Base-by-base conservation (phyloP, 1,140 invertebrate genomes). In the Holcopasites calliopsidis region DNA sequence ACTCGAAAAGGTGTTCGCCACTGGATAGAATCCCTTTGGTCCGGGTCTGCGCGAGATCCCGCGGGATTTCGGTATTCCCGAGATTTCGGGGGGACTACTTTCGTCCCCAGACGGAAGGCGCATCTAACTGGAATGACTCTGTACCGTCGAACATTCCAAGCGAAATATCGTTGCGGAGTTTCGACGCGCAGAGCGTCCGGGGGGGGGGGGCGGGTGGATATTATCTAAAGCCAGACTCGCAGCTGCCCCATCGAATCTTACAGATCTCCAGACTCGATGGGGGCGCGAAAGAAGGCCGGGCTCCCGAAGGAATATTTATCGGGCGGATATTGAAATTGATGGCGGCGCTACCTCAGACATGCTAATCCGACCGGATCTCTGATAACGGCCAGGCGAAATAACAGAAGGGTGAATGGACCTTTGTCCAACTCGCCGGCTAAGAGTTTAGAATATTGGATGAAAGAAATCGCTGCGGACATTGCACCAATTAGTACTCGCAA, bases 321-420 rank as follows among this genome's bases (percentile, higher is more conserved):
- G 83, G 86, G 77, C 79, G 86, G 81, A 87, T 87, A 87, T 87
- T 87, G 85, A 87, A 87, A 87, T 87, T 86, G 86, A 86, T 86
- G 81, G 85, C 75, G n/a, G n/a, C 77, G 80, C 85, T 85, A 83
- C 85, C 86, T 86, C 83, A 87, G 86, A 87, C 86, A 87, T 86
- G 85, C 86, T 86, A 87, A 87, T 87, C 86, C 79, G 74, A 79
- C 70, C 73, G 81, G 81, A 71, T 82, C 85, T 82, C 83, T 85
- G 86, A 87, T 86, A 87, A 85, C 83, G 82, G 79, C 71, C 79
- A 79, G 31, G 77, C 79, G 83, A 85, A 84, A 84, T 85, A 85
- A 85, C 79, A 84, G 83, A 74, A 73, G 82, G 82, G 79, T 84
- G 84, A 84, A n/a, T n/a, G n/a, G n/a, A n/a, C n/a, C n/a, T n/a